Evolutionary conservation across 2,113 vertebrate species (phyloP), one percentile per base, ranked within the genome.

Genomic region (Dendropsophus ebraccatus): DNA sequence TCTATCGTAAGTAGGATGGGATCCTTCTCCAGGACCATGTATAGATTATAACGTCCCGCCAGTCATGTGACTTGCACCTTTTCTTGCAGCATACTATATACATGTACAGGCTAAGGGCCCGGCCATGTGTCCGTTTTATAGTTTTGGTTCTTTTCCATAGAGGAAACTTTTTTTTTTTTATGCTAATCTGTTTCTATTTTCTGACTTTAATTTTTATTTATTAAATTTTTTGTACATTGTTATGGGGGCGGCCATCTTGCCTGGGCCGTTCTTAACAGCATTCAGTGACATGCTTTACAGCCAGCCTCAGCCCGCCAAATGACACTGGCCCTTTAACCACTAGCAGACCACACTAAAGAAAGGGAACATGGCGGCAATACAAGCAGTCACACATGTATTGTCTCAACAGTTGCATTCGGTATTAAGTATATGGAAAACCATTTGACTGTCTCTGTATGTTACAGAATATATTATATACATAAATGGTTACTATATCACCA

Each of bases 1-100:
- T 97, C n/a, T 97, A 96, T 91, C 92, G 96, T 97, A 90, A 87
- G 85, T 87, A 81, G 25, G 17, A 72, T 49, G 32, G 28, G 30
- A 23, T 23, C 37, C 23, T 21, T 23, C 67, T 41, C 32, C 17
- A 32, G 49, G 17, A 23, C 28, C 14, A 2, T 52, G 9, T 4
- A 77, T 52, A 52, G 19, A 1, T 30, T 52, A n/a, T 45, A 35
- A 54, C 19, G 28, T 67, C 30, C 2, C 67, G 21, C 14, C 21
- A 9, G 32, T 67, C 8, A 13, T 67, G 2, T 28, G 56, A n/a
- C 56, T 58, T n/a, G 21, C 13, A 19, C 14, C 13, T 52, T 52
- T 52, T 52, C 0, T 52, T 49, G 16, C 50, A 52, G 50, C 5
- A 52, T n/a, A n/a, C 1, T 23, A n/a, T 1, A 58, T 58, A 2